Evolutionary conservation across 2,888 invertebrate genomes (phyloP).

Genomic region (Dermolepida albohirtum): DNA sequence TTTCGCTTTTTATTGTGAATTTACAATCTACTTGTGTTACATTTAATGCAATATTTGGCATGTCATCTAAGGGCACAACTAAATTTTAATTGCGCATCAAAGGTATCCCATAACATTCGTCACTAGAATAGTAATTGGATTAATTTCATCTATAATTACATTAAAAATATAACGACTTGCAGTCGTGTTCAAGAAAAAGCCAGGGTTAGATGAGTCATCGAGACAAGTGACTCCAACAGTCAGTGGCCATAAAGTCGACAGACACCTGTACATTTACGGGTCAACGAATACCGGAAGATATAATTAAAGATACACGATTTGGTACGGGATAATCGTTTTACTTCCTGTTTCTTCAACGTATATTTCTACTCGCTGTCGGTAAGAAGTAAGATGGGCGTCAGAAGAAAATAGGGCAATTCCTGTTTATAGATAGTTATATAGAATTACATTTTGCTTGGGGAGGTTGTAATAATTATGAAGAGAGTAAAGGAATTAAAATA

Average conservation of each 20-base stretch:
- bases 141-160: no score
- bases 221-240: slow-evolving; percentile 4
- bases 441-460: not conserved
- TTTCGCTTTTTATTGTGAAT: no score
- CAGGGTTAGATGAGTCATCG: not conserved
- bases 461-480: not conserved
- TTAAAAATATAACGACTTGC: no score
- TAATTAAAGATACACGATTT: slow-evolving; percentile 43
- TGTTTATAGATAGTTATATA: slow-evolving; percentile 4
- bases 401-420: not conserved
- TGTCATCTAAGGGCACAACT: no score
- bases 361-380: no score
- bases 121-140: no score
- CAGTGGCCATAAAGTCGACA: slow-evolving; percentile 1
- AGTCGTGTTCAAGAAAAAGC: not conserved
- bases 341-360: slow-evolving; percentile 41
- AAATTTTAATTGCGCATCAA: no score
- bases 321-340: slow-evolving; percentile 34
- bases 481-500: no score
- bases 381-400: no score
- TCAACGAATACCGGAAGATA: slow-evolving; percentile 42
- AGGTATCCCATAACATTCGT: no score
- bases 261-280: slow-evolving; percentile 42
- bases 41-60: no score
- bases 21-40: no score